Evolutionary conservation across 2,888 invertebrate genomes (phyloP).

Genomic region (Tetheella fluctuosa): DNA sequence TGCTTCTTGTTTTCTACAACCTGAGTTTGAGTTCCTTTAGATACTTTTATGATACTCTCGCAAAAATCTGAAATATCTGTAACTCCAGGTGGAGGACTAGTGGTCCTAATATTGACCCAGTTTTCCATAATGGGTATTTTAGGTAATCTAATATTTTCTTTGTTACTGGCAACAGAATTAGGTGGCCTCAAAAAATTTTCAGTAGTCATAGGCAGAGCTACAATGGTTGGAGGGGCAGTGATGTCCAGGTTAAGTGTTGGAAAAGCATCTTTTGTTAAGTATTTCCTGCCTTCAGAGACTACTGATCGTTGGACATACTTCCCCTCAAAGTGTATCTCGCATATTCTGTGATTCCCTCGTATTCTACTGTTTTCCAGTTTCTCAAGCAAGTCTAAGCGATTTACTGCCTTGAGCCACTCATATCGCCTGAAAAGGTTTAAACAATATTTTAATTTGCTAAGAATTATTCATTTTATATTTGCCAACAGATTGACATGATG

Average conservation of each 20-base stretch:
- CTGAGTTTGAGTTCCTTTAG: conserved; percentile 27
- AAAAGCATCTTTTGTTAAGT: conserved; percentile 28
- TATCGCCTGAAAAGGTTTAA: conserved; percentile 26
- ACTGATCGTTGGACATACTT: conserved; percentile 22
- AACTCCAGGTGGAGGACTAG: conserved; percentile 10
- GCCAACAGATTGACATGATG: no score
- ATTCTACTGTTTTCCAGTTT: conserved; percentile 27
- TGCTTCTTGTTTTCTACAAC: not conserved
- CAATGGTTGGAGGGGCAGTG: not conserved
- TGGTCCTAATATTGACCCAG: not conserved
- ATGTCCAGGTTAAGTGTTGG: conserved; percentile 21
- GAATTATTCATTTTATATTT: not conserved
- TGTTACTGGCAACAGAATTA: not conserved
- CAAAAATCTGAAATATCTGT: conserved; percentile 25
- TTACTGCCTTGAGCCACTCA: conserved; percentile 31
- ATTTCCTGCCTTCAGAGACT: conserved; percentile 23
- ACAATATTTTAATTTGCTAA: not conserved
- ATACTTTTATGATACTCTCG: conserved; percentile 31
- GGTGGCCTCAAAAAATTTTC: conserved; percentile 7
- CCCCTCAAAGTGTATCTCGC: conserved; percentile 30
- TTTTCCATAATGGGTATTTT: not conserved
- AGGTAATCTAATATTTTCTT: conserved; percentile 5
- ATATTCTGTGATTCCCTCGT: conserved; percentile 32
- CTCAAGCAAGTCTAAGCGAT: conserved; percentile 26
- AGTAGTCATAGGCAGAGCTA: not conserved